These are phyloP conservation scores for Grapholita molesta DNA, from an alignment of 1,140 invertebrate genomes.

Conservation along the genomic window DNA sequence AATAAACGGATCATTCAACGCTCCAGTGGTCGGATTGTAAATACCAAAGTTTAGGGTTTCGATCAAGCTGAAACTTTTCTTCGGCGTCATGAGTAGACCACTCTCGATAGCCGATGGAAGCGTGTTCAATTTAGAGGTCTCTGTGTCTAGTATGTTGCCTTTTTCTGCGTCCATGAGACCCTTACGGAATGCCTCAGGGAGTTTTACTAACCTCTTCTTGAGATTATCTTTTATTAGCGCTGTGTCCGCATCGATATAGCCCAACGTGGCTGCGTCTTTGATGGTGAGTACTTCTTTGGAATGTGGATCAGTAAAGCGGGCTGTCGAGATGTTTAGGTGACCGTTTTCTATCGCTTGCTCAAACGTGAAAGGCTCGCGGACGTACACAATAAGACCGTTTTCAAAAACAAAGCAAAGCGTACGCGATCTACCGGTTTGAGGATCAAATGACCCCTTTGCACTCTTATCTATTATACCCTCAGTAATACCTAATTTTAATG, in stretches of 20 bases:
- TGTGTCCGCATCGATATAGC: conserved; percentile 92
- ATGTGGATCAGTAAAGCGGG: conserved; percentile 86
- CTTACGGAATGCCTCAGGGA: conserved; percentile 91
- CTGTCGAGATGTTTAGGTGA: conserved; percentile 84
- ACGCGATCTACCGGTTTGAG: conserved; percentile 80
- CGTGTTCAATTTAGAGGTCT: conserved; percentile 88
- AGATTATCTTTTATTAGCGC: conserved; percentile 92
- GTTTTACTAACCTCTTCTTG: conserved; percentile 88
- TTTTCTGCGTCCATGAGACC: conserved; percentile 93
- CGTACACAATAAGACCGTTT: conserved; percentile 84
- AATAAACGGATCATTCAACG: conserved; percentile 89
- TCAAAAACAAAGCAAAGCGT: conserved; percentile 86
- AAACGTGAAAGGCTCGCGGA: conserved; percentile 86
- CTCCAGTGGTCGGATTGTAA: conserved; percentile 89
- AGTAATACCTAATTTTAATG: conserved; percentile 84
- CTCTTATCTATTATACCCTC: conserved; percentile 84
- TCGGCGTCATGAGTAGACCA: conserved; percentile 87
- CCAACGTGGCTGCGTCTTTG: conserved; percentile 89
- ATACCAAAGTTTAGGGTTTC: conserved; percentile 90
- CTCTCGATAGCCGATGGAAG: conserved; percentile 86
- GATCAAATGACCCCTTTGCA: conserved; percentile 83
- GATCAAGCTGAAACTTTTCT: conserved; percentile 87
- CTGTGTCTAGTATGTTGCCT: conserved; percentile 89
- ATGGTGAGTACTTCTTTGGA: conserved; percentile 85
- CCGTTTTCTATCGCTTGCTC: conserved; percentile 87